phyloP scores from a whole-genome alignment of 2,113 vertebrate species.

The Asarcornis scutulata region DNA sequence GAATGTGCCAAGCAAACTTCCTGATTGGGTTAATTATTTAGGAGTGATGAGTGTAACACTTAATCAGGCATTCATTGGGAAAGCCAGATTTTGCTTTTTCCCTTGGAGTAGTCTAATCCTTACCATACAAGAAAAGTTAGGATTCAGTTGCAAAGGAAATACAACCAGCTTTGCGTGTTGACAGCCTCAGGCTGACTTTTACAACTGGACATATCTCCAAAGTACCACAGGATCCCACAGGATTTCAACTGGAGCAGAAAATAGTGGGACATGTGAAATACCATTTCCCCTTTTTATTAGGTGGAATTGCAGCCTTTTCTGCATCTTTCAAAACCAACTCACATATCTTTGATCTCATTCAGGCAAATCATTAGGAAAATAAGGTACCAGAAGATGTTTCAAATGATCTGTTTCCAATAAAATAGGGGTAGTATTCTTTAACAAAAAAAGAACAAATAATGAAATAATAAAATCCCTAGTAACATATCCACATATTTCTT shows the following conservation, averaged over 20 bases:
- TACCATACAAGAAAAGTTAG: accelerated
- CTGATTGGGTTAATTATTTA: not conserved
- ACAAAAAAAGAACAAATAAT: not conserved
- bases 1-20: not conserved
- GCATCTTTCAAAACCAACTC: not conserved
- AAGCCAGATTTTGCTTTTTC: not conserved
- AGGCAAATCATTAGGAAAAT: not conserved
- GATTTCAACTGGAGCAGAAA: not conserved
- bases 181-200: not conserved
- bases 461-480: not conserved
- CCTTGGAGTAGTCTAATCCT: not conserved
- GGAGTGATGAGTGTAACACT: not conserved
- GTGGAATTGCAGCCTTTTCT: not conserved
- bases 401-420: not conserved
- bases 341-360: not conserved
- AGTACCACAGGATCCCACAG: not conserved
- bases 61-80: not conserved
- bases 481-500: not conserved
- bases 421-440: not conserved
- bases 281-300: not conserved
- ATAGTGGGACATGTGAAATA: not conserved
- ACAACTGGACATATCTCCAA: not conserved
- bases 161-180: not conserved
- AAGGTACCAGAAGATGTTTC: not conserved
- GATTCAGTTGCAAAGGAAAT: not conserved